A percentile compares a stretch with the other conserved stretches of the same genome.
Evolutionary conservation across 2,797 vertebrate species (phyloP).

Genomic region (Lepilemur ruficaudatus): DNA sequence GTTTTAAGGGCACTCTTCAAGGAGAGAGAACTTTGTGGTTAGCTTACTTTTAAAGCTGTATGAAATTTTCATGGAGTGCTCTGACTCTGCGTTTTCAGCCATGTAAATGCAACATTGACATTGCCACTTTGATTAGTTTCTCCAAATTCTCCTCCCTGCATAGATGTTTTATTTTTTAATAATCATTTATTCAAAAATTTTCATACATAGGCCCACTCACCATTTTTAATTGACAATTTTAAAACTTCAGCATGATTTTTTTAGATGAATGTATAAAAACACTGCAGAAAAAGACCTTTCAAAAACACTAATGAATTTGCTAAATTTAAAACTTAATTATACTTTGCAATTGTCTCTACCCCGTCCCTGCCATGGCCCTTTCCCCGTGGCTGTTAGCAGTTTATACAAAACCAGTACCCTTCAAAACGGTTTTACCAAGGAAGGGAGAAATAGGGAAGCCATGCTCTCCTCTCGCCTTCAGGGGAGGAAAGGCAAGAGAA

Average conservation of each 20-base stretch:
- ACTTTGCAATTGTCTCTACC: not conserved
- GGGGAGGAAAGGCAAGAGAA: not conserved
- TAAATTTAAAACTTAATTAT: not conserved
- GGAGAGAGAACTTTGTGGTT: not conserved
- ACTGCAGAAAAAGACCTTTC: not conserved
- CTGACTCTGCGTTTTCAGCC: not conserved
- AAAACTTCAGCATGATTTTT: not conserved
- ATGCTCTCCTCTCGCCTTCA: not conserved
- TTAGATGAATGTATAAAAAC: not conserved
- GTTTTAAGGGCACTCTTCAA: not conserved
- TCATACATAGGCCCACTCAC: not conserved
- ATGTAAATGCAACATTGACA: not conserved
- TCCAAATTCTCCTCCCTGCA: not conserved
- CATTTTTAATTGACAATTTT: not conserved
- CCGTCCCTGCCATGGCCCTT: not conserved
- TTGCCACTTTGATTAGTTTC: not conserved
- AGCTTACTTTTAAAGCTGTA: not conserved
- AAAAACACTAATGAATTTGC: not conserved
- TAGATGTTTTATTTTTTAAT: slow-evolving; percentile 22
- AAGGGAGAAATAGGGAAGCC: not conserved
- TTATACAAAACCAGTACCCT: not conserved
- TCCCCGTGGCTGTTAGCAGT: not conserved
- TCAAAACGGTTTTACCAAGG: not conserved
- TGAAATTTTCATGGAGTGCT: not conserved
- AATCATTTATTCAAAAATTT: not conserved